A percentile compares a stretch with the other conserved stretches of the same genome.
Evolutionary conservation across 2,113 vertebrate species (phyloP).

Genomic region (Centropus bengalensis): DNA sequence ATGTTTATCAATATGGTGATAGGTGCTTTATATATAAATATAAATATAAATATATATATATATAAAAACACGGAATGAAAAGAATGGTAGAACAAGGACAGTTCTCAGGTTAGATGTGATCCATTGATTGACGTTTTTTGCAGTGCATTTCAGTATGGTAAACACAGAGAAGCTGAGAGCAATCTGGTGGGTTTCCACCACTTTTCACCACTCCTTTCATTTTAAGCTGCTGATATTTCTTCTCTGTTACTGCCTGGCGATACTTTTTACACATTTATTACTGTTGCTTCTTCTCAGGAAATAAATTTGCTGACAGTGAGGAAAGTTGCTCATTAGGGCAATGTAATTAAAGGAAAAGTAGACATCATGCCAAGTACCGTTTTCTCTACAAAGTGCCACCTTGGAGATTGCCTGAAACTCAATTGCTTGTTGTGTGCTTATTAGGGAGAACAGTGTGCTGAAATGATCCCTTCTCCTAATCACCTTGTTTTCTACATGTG

Average conservation of each 20-base stretch:
- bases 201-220: not conserved
- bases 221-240: not conserved
- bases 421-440: constrained; percentile 72
- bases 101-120: not conserved
- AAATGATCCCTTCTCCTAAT: constrained; percentile 66
- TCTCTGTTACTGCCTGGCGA: not conserved
- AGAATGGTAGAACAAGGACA: not conserved
- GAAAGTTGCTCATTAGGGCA: constrained; percentile 68
- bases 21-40: too few species aligned
- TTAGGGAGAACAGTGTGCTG: constrained; percentile 70
- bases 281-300: constrained; percentile 56
- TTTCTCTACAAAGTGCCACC: constrained; percentile 64
- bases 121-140: not conserved
- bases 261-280: constrained; percentile 48
- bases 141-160: not conserved
- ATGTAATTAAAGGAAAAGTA: constrained; percentile 75
- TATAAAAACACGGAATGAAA: not conserved
- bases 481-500: constrained; percentile 70
- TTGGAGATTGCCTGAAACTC: constrained; percentile 74
- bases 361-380: constrained; percentile 61
- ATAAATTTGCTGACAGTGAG: constrained; percentile 54
- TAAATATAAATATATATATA: too few species aligned
- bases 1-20: too few species aligned
- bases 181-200: not conserved
- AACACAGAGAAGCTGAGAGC: not conserved